Conservation (phyloP, 1,140 invertebrate genomes). For the Halyomorpha halys region DNA sequence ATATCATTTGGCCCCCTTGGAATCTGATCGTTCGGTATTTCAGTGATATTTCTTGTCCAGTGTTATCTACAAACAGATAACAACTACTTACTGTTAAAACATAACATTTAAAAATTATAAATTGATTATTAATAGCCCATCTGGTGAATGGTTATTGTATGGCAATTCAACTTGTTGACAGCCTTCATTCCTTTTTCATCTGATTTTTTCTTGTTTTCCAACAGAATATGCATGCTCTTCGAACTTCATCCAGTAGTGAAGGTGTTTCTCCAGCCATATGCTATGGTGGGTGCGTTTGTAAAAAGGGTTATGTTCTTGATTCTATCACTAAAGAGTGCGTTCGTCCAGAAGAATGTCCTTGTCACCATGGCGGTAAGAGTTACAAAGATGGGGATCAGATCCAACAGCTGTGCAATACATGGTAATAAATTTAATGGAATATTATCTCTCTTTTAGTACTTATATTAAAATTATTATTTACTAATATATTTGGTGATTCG, state of each 20-base stretch:
- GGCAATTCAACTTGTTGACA: constrained; percentile 2
- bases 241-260: constrained; percentile 1
- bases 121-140: neutral
- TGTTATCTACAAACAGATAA: no score
- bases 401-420: constrained; percentile 71
- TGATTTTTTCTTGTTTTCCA: neutral
- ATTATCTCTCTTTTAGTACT: no score
- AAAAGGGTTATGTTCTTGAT: constrained; percentile 62
- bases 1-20: no score
- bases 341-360: constrained; percentile 60
- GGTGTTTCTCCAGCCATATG: constrained; percentile 38
- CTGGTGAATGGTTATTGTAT: no score
- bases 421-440: constrained; percentile 41
- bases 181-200: constrained; percentile 13
- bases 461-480: no score
- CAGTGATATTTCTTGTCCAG: no score
- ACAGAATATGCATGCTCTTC: constrained; percentile 59
- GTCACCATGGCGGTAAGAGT: constrained; percentile 74
- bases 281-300: constrained; percentile 65
- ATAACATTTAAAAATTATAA: no score
- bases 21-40: no score
- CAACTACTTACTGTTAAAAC: no score
- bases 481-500: no score
- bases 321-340: constrained; percentile 55
- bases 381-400: constrained; percentile 66